A percentile compares a stretch with the other conserved stretches of the same genome.
These are phyloP conservation scores for Mormoops blainvillei DNA, from an alignment of 2,113 vertebrate species.

Conservation along the genomic window DNA sequence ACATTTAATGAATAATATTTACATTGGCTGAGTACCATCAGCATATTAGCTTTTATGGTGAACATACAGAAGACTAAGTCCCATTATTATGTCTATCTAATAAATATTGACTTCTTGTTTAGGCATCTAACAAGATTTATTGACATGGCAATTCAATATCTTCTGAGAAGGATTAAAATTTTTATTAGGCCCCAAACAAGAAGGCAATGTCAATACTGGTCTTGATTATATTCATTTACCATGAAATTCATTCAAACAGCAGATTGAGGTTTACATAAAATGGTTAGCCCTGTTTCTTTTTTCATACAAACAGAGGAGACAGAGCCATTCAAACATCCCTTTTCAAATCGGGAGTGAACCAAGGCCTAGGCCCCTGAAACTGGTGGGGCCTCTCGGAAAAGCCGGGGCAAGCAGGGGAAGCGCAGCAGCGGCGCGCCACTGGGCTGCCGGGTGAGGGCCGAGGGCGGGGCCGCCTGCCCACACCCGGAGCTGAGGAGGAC, in stretches of 20 bases:
- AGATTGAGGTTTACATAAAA: slow-evolving; percentile 14
- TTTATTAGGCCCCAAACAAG: slow-evolving; percentile 47
- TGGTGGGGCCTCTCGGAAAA: not conserved
- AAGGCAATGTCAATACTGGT: slow-evolving; percentile 47
- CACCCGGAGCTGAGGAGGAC: not conserved
- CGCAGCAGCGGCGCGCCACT: not conserved
- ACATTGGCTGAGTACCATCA: not conserved
- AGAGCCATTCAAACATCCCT: not conserved
- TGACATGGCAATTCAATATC: slow-evolving; percentile 43
- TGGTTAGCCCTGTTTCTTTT: not conserved
- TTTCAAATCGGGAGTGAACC: not conserved
- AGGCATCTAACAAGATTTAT: slow-evolving; percentile 65
- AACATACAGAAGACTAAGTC: slow-evolving; percentile 9
- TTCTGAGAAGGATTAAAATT: slow-evolving; percentile 61
- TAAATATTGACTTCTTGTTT: slow-evolving; percentile 67
- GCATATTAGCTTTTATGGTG: slow-evolving; percentile 13
- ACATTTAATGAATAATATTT: slow-evolving; percentile 46
- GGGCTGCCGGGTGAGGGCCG: not conserved
- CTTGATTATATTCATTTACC: slow-evolving; percentile 48
- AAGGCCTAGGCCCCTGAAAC: not conserved
- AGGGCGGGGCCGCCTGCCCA: no score
- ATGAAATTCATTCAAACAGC: slow-evolving; percentile 43
- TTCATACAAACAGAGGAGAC: not conserved
- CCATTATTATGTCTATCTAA: slow-evolving; percentile 37
- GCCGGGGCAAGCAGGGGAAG: not conserved